Evolutionary conservation across 2,888 invertebrate genomes (phyloP).

Genomic region (Philereme vetulata): DNA sequence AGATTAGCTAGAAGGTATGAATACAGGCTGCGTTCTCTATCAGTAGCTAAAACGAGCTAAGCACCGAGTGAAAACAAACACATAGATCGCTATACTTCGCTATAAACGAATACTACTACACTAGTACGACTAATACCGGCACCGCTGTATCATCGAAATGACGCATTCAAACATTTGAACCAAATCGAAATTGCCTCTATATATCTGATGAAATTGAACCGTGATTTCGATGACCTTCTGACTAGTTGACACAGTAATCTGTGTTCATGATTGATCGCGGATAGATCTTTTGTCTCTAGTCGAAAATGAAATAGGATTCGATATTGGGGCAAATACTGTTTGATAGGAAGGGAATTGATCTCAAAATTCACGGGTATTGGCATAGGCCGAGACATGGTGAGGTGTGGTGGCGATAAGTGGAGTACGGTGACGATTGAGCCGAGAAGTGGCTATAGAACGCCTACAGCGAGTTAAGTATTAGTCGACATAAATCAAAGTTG

Average conservation of each 20-base stretch:
- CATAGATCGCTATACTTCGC: not conserved
- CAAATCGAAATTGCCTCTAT: conserved; percentile 30
- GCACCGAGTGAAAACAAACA: not conserved
- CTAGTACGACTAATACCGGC: not conserved
- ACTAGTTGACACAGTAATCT: conserved; percentile 9
- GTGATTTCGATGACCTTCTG: not conserved
- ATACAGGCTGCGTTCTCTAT: not conserved
- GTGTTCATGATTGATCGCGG: not conserved
- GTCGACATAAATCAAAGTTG: too few relatives aligned
- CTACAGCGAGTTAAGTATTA: too few relatives aligned
- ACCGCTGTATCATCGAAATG: not conserved
- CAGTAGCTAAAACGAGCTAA: not conserved
- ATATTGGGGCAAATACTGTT: too few relatives aligned
- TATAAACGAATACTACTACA: not conserved
- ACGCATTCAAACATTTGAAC: conserved; percentile 22
- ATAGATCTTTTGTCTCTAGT: not conserved
- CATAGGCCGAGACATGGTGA: too few relatives aligned
- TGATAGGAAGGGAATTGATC: too few relatives aligned
- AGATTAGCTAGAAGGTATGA: conserved; percentile 12
- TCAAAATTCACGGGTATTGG: too few relatives aligned
- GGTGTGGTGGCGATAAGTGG: too few relatives aligned
- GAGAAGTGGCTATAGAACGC: too few relatives aligned
- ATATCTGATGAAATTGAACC: conserved; percentile 5
- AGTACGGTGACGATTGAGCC: too few relatives aligned
- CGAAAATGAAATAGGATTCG: too few relatives aligned